Evolutionary conservation across 2,888 invertebrate genomes (phyloP), one percentile per base, ranked within the genome.

Genomic region (Ophioninae sp.): DNA sequence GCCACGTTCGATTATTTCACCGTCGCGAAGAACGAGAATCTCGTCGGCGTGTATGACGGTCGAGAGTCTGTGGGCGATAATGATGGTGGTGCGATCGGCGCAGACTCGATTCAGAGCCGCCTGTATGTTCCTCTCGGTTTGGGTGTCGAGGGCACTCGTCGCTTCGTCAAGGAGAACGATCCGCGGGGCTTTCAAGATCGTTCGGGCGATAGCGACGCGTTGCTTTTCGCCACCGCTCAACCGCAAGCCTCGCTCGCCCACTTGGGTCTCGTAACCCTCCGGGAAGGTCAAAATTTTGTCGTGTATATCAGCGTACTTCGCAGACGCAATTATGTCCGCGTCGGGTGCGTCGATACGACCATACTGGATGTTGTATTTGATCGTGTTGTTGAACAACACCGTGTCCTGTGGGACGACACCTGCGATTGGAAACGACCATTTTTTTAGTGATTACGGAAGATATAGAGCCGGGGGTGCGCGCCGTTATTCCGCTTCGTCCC

Each of bases 191-290:
- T 99, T 99, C 37, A 99, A 94, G 37, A 99, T 94, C 0, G 99
- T 99, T 85, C 99, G 94, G 0, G 99, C 99, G 86, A 99, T 99
- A 0, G 99, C 99, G 80, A 99, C 98, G 86, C 99, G 94, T 92
- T 99, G 99, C 90, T 99, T 99, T 92, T 99, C 99, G 1, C 99
- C 99, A 1, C 99, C 99, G 91, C 99, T 99, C 83, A 99, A 94
- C 85, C 98, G 96, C 81, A 99, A 93, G 6, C 99, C 99, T 90
- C 99, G 94, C 93, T 99, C 99, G 7, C 99, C 99, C 23, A 99
- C 97, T 94, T 95, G 95, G 0, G 97, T 97, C 73, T 97, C 97
- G 90, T 98, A 98, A 65, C 95, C 95, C 85, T 98, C 97, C 0
- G 99, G 98, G 93, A 99, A 99, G n/a, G 96, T 95, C 0, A 97